Evolutionary conservation across 2,113 vertebrate genomes (phyloP), one percentile per base, ranked within the genome.

Genomic region (Caretta caretta): DNA sequence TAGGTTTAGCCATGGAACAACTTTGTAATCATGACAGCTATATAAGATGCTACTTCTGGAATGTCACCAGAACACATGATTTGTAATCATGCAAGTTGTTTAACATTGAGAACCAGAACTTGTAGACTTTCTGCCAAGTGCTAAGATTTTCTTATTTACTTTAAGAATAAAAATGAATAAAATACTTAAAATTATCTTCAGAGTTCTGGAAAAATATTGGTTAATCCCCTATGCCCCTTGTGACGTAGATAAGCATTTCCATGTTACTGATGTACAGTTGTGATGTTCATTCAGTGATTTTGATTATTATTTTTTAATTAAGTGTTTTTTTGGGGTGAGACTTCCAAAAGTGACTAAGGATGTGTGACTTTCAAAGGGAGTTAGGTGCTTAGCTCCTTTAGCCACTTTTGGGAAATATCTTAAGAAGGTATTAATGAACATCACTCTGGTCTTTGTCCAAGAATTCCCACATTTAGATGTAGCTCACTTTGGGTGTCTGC

Each of bases 1-100:
- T 12, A 38, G 12, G 19, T 87, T 80, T 75, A 81, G 38, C 83
- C 81, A 10, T 2, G 85, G 42, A 94, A 38, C 72, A 50, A 31
- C 42, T 90, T 96, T 93, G n/a, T 69, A 93, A 84, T 94, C 96
- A 57, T 88, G 49, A 92, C 11, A 69, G 56, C 93, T 96, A n/a
- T 49, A 88, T 89, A 88, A 94, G 79, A 35, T 80, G 80, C 57
- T 72, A 20, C 72, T 38, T 3, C 54, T 83, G 38, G 59, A 83
- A 48, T 59, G 38, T 29, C 81, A 83, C 27, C 54, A 46, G 42
- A 46, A 59, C 17, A 56, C 31, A 5, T 69, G 14, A 12, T 79
- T 84, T 83, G 42, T 78, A 62, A 83, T 83, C 9, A 3, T 57
- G 53, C 53, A 48, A 48, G 42, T 48, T 46, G 75, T 76, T 46